These are phyloP conservation scores for Diabrotica undecimpunctata DNA, from an alignment of 1,140 invertebrate species.

Conservation along the genomic window DNA sequence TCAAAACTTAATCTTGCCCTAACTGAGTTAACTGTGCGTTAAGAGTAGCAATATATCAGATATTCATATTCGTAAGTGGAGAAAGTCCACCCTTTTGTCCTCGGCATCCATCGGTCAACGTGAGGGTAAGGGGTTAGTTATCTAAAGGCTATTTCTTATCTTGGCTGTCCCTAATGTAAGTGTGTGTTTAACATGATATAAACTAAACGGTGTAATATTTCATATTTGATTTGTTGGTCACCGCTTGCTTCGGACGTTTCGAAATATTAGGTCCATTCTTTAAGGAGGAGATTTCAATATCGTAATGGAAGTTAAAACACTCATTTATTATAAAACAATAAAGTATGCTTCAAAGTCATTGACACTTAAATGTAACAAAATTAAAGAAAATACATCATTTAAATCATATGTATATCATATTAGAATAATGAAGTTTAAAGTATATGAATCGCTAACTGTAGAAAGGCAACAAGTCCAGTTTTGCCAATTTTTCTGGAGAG, in stretches of 20 bases:
- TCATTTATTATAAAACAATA: not conserved
- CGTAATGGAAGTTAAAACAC: not conserved
- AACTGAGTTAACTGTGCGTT: conserved; percentile 2
- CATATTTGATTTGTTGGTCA: conserved; percentile 11
- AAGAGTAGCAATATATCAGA: conserved; percentile 1
- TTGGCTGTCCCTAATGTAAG: conserved; percentile 6
- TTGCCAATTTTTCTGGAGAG: too few species aligned
- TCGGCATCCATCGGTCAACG: not conserved
- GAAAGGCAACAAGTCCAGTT: too few species aligned
- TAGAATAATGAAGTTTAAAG: too few species aligned
- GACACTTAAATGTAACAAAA: too few species aligned
- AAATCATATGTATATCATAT: too few species aligned
- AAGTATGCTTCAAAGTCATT: too few species aligned
- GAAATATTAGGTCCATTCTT: not conserved
- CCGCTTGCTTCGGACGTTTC: conserved; percentile 16
- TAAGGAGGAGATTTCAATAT: not conserved
- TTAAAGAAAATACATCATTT: too few species aligned
- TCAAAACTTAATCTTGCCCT: not conserved
- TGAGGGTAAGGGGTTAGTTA: conserved; percentile 1
- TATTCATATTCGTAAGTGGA: conserved; percentile 1
- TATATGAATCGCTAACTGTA: too few species aligned
- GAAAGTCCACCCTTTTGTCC: conserved; percentile 1
- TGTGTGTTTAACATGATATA: conserved; percentile 16
- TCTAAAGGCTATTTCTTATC: not conserved
- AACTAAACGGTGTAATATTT: conserved; percentile 20